Base-by-base conservation (phyloP, 2,797 vertebrate genomes). In the Danio tinwini region DNA sequence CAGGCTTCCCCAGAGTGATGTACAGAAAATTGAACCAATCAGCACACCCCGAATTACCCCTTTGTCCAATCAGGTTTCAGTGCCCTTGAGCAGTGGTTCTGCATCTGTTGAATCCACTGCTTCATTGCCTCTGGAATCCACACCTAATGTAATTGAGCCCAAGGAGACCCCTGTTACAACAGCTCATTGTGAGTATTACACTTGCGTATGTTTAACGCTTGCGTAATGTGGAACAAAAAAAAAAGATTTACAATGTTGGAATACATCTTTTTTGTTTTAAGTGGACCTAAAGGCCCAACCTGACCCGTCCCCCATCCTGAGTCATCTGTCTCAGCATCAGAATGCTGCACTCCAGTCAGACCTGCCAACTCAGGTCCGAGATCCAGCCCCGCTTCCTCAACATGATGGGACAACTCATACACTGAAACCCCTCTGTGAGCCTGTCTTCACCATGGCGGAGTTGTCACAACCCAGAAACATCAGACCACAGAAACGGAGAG, bases 221-320 rank as follows among this genome's bases (percentile, higher is more conserved):
- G 2, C 17, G 5, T 40, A 42, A n/a, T 11, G n/a, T 8, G 6
- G 13, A 53, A 62, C 39, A 19, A 6, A 16, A 8, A 14, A n/a
- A n/a, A 52, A 19, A 40, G 7, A 45, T 14, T 73, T 7, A 73
- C 40, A 16, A 17, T 44, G 9, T 17, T 37, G 21, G 13, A 37
- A 14, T n/a, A 11, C 2, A 2, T 69, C 5, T 19, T 4, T 2
- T 13, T 67, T 80, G 3, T 61, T 8, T 58, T 21, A 68, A 94
- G 93, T 93, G 95, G 98, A 97, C 85, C 94, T 97, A 84, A 98
- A 96, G 90, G 93, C 94, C 84, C 97, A 99, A 82, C 98, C 97
- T 42, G 97, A 99, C 69, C 98, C 97, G 9, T 99, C 97, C 21
- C 95, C 95, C 0, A 95, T 98, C 89, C 94, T 99, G 86, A 97